These are phyloP conservation scores for Parasteatoda tepidariorum DNA, from an alignment of 1,140 invertebrate species.

Conservation along the genomic window DNA sequence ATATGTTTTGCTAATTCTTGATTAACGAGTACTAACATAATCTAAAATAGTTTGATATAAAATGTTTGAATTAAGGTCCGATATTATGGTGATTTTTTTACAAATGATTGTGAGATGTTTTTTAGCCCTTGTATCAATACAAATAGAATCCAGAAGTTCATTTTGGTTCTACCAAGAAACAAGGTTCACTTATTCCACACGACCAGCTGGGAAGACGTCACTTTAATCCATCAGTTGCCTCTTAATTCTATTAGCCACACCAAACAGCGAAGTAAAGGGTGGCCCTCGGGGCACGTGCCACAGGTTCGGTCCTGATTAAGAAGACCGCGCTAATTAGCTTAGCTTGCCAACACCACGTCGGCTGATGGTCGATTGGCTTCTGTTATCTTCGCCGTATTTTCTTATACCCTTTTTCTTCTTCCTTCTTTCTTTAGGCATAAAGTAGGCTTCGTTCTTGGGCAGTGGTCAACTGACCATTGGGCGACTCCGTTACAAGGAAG, in stretches of 20 bases:
- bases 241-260: conserved; percentile 41
- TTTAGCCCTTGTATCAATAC: too few relatives aligned
- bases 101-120: too few relatives aligned
- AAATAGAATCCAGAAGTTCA: too few relatives aligned
- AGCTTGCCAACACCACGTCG: neutral
- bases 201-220: conserved; percentile 26
- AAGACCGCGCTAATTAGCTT: conserved; percentile 42
- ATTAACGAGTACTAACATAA: too few relatives aligned
- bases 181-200: conserved; percentile 11
- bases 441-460: neutral
- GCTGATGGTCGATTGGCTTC: conserved; percentile 2
- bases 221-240: conserved; percentile 40
- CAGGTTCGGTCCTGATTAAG: conserved; percentile 50
- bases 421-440: neutral
- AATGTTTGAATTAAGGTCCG: too few relatives aligned
- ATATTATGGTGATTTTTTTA: too few relatives aligned
- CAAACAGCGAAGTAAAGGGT: conserved; percentile 5
- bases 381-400: neutral
- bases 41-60: too few relatives aligned
- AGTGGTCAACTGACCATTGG: conserved; percentile 26
- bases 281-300: conserved; percentile 39
- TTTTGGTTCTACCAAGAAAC: too few relatives aligned
- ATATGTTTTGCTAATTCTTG: too few relatives aligned
- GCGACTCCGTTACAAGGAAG: conserved; percentile 15
- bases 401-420: neutral